Evolutionary conservation across 2,888 invertebrate species (phyloP).

Genomic region (Drosophila antonietae): DNA sequence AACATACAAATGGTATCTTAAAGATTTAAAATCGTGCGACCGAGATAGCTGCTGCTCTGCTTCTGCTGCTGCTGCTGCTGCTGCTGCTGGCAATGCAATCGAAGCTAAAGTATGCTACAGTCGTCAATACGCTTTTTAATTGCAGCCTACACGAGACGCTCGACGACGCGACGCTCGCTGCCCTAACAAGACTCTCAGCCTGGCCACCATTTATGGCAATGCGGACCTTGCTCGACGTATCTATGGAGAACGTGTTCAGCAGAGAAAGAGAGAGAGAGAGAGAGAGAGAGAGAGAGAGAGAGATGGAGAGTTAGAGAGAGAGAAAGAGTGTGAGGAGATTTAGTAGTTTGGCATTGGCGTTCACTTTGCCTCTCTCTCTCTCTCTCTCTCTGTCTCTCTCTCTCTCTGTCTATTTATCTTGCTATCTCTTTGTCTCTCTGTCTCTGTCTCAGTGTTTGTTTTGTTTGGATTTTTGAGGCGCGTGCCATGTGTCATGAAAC

Average conservation of each 20-base stretch:
- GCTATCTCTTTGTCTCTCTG: background rate
- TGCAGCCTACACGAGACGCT: conserved; percentile 61
- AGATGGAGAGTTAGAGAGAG: background rate
- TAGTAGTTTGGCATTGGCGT: conserved; percentile 59
- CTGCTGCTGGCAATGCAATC: conserved; percentile 52
- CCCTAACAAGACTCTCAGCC: conserved; percentile 67
- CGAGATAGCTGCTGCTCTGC: conserved; percentile 43
- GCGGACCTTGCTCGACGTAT: conserved; percentile 64
- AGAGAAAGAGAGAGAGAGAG: background rate
- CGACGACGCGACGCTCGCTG: conserved; percentile 29
- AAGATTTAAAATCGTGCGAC: conserved; percentile 50
- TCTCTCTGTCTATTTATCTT: background rate
- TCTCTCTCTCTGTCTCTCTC: background rate
- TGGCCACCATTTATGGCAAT: conserved; percentile 73
- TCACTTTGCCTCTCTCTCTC: conserved; percentile 15
- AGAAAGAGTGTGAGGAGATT: background rate
- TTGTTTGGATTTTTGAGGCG: conserved; percentile 57
- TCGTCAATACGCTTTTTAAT: conserved; percentile 79
- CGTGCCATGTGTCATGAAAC: conserved; percentile 80
- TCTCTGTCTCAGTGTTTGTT: conserved; percentile 5
- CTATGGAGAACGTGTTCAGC: conserved; percentile 20
- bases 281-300: background rate
- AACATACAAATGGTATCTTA: conserved; percentile 28
- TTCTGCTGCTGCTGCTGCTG: background rate
- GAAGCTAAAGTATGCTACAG: conserved; percentile 55